A percentile compares a stretch with the other conserved stretches of the same genome.
These are phyloP conservation scores for Anser brachyrhynchus DNA, from an alignment of 2,113 vertebrate genomes.

Conservation along the genomic window DNA sequence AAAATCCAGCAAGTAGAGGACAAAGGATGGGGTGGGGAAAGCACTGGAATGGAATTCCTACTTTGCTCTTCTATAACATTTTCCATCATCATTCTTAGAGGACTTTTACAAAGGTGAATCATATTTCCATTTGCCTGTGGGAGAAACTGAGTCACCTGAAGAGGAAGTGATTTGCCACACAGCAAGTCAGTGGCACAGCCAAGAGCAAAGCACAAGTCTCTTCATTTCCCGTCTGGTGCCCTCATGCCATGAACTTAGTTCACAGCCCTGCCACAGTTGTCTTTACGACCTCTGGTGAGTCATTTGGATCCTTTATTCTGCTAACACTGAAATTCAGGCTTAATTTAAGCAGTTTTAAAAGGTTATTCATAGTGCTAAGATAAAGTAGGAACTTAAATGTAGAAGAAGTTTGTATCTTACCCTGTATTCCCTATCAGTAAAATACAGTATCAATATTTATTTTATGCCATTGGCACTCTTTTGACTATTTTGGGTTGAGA, in stretches of 20 bases:
- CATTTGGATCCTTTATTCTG: background rate
- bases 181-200: background rate
- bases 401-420: background rate
- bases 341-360: background rate
- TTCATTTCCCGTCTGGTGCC: background rate
- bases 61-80: background rate
- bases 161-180: slow-evolving; percentile 35
- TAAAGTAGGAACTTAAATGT: background rate
- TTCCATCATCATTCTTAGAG: slow-evolving; percentile 20
- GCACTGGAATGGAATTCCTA: background rate
- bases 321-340: background rate
- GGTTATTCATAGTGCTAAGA: background rate
- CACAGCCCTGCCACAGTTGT: background rate
- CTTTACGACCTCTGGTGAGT: slow-evolving; percentile 3
- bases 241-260: background rate
- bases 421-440: background rate
- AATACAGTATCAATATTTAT: background rate
- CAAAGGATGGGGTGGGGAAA: background rate
- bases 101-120: slow-evolving; percentile 3
- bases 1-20: background rate
- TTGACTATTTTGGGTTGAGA: background rate
- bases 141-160: slow-evolving; percentile 57
- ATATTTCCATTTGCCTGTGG: background rate
- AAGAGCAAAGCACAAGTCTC: slow-evolving; percentile 12
- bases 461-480: background rate